These are phyloP conservation scores for Pantala flavescens DNA, from an alignment of 1,140 invertebrate species.

Conservation along the genomic window DNA sequence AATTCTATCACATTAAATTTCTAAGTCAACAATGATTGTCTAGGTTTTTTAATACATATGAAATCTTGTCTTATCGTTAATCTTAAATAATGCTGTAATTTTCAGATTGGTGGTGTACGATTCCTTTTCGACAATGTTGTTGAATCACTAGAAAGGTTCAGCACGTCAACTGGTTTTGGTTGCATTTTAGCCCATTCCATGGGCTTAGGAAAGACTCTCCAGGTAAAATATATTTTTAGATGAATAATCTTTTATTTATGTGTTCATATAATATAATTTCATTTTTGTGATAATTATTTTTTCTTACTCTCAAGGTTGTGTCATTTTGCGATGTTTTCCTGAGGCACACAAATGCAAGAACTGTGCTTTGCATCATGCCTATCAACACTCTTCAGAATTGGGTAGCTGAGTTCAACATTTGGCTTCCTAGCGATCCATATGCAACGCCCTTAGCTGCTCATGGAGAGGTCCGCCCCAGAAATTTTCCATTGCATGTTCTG, in stretches of 20 bases:
- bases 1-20: no score
- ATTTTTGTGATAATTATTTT: neutral
- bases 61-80: no score
- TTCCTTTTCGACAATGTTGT: slow-evolving; percentile 96
- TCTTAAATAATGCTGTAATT: slow-evolving; percentile 1
- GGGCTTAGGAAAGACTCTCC: slow-evolving; percentile 98
- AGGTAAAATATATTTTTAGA: slow-evolving; percentile 40
- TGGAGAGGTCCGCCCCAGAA: slow-evolving; percentile 45
- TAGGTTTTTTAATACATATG: no score
- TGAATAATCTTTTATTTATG: neutral
- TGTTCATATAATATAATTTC: neutral
- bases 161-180: slow-evolving; percentile 86
- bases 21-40: no score
- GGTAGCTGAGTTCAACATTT: slow-evolving; percentile 95
- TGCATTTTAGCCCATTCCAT: slow-evolving; percentile 98
- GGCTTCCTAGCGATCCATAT: slow-evolving; percentile 58
- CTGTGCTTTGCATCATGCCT: slow-evolving; percentile 92
- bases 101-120: slow-evolving; percentile 85
- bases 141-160: slow-evolving; percentile 78
- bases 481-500: slow-evolving; percentile 79
- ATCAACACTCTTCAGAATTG: slow-evolving; percentile 99
- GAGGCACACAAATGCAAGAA: slow-evolving; percentile 74
- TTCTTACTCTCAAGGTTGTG: slow-evolving; percentile 46
- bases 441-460: slow-evolving; percentile 22
- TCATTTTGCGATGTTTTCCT: slow-evolving; percentile 95